These are phyloP conservation scores for Lepas anatifera DNA, from an alignment of 2,888 invertebrate genomes.

Conservation along the genomic window DNA sequence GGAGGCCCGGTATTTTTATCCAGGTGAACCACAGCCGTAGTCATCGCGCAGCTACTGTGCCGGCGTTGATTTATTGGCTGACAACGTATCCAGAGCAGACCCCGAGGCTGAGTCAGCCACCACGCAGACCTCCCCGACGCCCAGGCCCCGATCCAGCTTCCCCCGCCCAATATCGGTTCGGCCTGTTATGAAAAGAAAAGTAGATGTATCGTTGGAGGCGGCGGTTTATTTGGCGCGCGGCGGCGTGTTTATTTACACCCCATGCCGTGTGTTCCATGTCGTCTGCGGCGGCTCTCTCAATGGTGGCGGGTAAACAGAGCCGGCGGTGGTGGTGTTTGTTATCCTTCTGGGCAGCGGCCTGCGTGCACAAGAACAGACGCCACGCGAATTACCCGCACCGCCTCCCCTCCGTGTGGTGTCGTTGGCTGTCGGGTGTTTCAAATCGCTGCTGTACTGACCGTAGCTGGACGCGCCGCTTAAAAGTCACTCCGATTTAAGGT, in stretches of 20 bases:
- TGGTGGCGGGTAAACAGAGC: not conserved
- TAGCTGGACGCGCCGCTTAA: too few species aligned
- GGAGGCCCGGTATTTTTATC: too few species aligned
- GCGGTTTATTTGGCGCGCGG: slow-evolving; percentile 4
- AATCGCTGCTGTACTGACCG: too few species aligned
- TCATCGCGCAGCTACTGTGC: too few species aligned
- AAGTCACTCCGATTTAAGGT: too few species aligned
- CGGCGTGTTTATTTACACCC: slow-evolving; percentile 3
- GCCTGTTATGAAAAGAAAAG: slow-evolving; percentile 3
- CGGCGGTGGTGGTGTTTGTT: not conserved
- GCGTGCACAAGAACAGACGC: not conserved
- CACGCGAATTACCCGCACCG: too few species aligned
- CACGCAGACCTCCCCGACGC: not conserved
- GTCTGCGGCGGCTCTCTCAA: slow-evolving; percentile 10
- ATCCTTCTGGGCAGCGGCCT: not conserved
- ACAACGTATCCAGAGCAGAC: too few species aligned
- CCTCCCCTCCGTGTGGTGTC: too few species aligned
- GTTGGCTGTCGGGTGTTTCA: too few species aligned
- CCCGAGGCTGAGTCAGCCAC: not conserved
- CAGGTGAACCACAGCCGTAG: too few species aligned
- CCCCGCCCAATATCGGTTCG: not conserved
- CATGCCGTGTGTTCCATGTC: slow-evolving; percentile 9
- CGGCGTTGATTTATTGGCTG: too few species aligned
- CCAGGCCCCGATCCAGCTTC: too few species aligned
- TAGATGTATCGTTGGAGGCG: not conserved